Base-by-base conservation (phyloP, 2,797 vertebrate species). In the Graptemys geographica region DNA sequence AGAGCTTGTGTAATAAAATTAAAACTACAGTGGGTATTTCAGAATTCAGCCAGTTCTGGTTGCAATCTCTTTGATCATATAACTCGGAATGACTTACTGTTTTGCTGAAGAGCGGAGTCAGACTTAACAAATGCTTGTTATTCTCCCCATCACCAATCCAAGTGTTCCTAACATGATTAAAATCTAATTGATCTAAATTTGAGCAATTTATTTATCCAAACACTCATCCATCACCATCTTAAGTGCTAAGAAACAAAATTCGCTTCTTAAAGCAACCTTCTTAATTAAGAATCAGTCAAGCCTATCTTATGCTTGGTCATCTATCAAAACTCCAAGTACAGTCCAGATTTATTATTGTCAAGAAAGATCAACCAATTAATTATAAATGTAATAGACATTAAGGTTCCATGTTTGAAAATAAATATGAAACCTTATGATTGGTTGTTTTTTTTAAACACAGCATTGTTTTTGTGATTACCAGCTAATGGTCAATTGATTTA, bases 281-380 rank as follows among this genome's bases (percentile, higher is more conserved):
- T 69, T 94, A 92, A 92, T 90, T 82, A 90, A 95, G 96, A 94
- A 85, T 55, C 76, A 95, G 94, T 62, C 89, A 95, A 92, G 86
- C 16, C 74, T 86, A 86, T 5, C 37, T 8, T 31, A 37, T 23
- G 49, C 84, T 78, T 90, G 95, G 91, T 91, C 85, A 81, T 33
- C 69, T 15, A 81, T 81, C 94, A 88, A 88, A 89, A 16, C n/a
- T 80, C 83, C 11, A 33, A 91, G 69, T 85, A 83, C 44, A 57
- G 28, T 83, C 79, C 56, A 80, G 85, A 88, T 25, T 6, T 69
- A 56, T 80, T 90, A 59, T 89, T 92, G 90, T 76, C 41, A 41
- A 84, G 86, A 93, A 18, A 82, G 65, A 74, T 51, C 90, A 88
- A 85, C 11, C 80, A 79, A 79, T 90, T 95, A 86, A 94, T 47